Base-by-base conservation (phyloP, 1,140 invertebrate species). In the Penaeus japonicus region DNA sequence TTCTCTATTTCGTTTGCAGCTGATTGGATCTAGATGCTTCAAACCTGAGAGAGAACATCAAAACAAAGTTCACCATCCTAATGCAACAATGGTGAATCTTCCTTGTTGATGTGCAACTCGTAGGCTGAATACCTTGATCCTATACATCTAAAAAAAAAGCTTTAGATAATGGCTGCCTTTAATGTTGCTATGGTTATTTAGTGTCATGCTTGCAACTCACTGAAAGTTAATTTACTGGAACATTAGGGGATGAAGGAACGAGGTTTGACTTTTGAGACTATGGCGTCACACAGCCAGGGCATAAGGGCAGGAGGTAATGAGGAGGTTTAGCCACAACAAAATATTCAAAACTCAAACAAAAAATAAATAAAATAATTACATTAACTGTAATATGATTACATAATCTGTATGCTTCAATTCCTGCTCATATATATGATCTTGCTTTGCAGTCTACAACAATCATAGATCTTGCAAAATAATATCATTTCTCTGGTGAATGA, bases 151-250 rank as follows among this genome's bases (percentile, higher is more conserved):
- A 84, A 84, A 53, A 39, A 7, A 47, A 32, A 82, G 65, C 59
- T 30, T 73, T 32, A 73, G 4, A 73, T 30, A 5, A 30, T 32
- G 70, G 70, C 35, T 30, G 70, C 35, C 70, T 73, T 32, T 73
- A 27, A 39, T 65, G 22, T 30, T 55, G 39, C 59, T 57, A 24
- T 35, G 15, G 53, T 20, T 70, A 83, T n/a, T 10, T 83, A 59
- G 73, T 77, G 32, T 47, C 84, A 85, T 85, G 84, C 84, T 55
- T 27, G 65, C 78, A 54, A 85, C 84, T 85, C 84, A 35, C 17
- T 70, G 47, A 32, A 77, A 39, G 54, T 77, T 78, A 78, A 59
- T 77, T 24, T 30, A 39, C 70, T 20, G 73, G 35, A 77, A 53
- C 20, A 55, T 57, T 55, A 78, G 73, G 84, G 84, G 84, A 47